A percentile compares a stretch with the other conserved stretches of the same genome.
phyloP scores from a whole-genome alignment of 64 coral and sea anemone species.

The Catalaphyllia jardinei region DNA sequence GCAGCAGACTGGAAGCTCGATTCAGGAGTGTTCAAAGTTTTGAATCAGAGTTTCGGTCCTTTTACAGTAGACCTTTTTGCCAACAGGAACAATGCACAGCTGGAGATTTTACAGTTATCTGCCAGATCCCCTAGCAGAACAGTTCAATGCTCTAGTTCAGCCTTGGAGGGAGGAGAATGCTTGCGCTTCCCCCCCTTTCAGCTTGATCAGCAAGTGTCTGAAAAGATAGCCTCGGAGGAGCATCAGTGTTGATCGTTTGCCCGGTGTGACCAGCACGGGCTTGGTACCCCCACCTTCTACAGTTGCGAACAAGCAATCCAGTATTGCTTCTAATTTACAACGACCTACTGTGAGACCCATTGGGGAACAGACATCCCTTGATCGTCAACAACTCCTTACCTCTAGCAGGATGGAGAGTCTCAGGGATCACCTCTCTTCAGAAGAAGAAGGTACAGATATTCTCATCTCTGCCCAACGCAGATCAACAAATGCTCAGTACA shows the following conservation, averaged over 20 bases:
- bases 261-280: not conserved
- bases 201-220: conserved; percentile 22
- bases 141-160: conserved; percentile 37
- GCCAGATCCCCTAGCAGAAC: conserved; percentile 45
- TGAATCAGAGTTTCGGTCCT: not conserved
- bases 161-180: conserved; percentile 15
- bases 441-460: conserved; percentile 16
- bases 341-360: conserved; percentile 18
- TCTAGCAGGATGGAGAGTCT: conserved; percentile 11
- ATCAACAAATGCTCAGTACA: conserved; percentile 45
- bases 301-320: not conserved
- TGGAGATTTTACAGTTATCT: conserved; percentile 28
- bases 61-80: conserved; percentile 51
- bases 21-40: not conserved
- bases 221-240: not conserved
- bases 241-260: conserved; percentile 21
- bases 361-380: not conserved
- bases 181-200: conserved; percentile 60
- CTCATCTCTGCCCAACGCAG: conserved; percentile 8
- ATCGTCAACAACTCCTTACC: not conserved
- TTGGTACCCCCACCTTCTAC: conserved; percentile 16
- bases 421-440: not conserved
- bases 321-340: conserved; percentile 11
- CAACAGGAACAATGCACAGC: conserved; percentile 29
- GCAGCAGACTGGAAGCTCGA: conserved; percentile 30